These are phyloP conservation scores for Vanessa cardui DNA, from an alignment of 2,888 invertebrate species.

Conservation along the genomic window DNA sequence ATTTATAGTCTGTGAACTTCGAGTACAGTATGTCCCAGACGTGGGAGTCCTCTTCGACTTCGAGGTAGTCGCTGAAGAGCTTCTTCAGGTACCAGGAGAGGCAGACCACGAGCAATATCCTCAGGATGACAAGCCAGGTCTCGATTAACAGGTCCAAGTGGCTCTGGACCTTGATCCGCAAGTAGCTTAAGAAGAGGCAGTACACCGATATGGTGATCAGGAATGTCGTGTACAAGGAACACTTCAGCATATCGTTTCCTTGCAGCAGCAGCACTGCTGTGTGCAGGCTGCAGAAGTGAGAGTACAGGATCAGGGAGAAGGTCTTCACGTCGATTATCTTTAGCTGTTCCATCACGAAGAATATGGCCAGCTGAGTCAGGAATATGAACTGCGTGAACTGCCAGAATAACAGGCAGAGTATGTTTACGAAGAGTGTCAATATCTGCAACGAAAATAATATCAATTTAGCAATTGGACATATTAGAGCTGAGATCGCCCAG, in stretches of 20 bases:
- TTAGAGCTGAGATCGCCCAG: too few species aligned
- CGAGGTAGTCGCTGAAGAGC: conserved; percentile 60
- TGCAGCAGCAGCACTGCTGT: conserved; percentile 68
- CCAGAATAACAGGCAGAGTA: conserved; percentile 84
- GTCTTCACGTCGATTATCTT: conserved; percentile 73
- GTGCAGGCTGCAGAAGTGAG: conserved; percentile 72
- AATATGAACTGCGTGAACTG: conserved; percentile 93
- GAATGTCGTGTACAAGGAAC: conserved; percentile 76
- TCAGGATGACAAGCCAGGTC: conserved; percentile 54
- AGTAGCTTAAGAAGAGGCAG: conserved; percentile 62
- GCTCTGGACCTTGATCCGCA: conserved; percentile 61
- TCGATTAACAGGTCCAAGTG: conserved; percentile 59
- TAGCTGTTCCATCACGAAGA: conserved; percentile 87
- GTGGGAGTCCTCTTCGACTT: conserved; percentile 84
- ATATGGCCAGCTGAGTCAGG: conserved; percentile 88
- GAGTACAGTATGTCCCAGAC: conserved; percentile 87
- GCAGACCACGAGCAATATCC: conserved; percentile 50
- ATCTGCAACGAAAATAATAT: conserved; percentile 58
- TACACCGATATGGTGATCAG: conserved; percentile 67
- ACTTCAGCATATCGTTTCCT: conserved; percentile 75
- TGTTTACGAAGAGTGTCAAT: conserved; percentile 65
- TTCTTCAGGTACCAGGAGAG: conserved; percentile 70
- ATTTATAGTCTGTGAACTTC: conserved; percentile 85
- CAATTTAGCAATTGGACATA: background rate
- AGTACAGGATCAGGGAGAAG: conserved; percentile 64